Percentiles rank a stretch among this genome's conserved stretches.
phyloP scores from a whole-genome alignment of 2,797 vertebrate genomes.

The Clarias laeviceps region DNA sequence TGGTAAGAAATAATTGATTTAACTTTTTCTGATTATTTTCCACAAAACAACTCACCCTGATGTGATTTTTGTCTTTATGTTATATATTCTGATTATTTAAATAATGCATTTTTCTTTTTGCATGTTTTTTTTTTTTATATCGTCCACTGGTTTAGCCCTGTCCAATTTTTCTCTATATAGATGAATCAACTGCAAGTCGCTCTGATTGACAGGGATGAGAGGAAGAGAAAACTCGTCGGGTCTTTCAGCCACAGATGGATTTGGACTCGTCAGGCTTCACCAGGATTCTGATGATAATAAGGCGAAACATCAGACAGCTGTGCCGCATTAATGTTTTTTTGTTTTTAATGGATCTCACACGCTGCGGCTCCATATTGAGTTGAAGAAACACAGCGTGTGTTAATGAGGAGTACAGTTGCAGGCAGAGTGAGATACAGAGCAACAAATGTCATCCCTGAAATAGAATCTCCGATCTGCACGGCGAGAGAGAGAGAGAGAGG shows the following conservation, averaged over 20 bases:
- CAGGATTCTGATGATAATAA: neutral
- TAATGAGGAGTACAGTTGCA: slow-evolving; percentile 7
- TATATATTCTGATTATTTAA: neutral
- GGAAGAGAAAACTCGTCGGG: neutral
- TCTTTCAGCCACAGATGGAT: neutral
- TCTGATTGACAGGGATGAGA: neutral
- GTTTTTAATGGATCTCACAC: neutral
- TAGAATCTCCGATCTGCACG: slow-evolving; percentile 13
- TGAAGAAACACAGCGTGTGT: slow-evolving; percentile 5
- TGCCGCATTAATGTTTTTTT: neutral
- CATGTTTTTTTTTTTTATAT: neutral
- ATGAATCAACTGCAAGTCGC: neutral
- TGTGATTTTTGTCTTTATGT: neutral
- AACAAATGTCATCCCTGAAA: slow-evolving; percentile 27
- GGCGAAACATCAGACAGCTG: slow-evolving; percentile 9
- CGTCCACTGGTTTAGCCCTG: neutral
- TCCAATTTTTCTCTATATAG: neutral
- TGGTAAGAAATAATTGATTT: neutral
- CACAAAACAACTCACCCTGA: neutral
- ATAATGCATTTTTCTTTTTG: too few species aligned
- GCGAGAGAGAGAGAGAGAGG: neutral
- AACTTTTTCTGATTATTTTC: neutral
- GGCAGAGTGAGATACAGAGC: slow-evolving; percentile 16
- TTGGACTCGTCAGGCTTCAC: neutral
- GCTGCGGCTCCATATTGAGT: slow-evolving; percentile 7